phyloP scores from a whole-genome alignment of 2,888 invertebrate species.

The Yponomeuta cagnagella region DNA sequence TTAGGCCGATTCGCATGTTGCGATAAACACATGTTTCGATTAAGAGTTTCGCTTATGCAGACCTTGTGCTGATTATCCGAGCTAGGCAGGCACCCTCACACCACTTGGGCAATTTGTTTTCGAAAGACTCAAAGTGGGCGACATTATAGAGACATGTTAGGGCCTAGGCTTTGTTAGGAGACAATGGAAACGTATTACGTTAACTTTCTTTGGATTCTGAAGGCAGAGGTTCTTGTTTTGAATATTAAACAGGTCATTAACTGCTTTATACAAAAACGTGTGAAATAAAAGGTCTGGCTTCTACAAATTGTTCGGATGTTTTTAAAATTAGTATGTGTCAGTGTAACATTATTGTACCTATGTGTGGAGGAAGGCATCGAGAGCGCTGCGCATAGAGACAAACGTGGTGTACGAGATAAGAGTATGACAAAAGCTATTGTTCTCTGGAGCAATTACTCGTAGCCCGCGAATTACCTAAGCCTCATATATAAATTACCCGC shows the following conservation, averaged over 20 bases:
- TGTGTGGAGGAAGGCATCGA: conserved; percentile 37
- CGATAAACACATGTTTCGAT: conserved; percentile 74
- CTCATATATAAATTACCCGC: conserved; percentile 74
- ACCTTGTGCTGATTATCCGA: conserved; percentile 29
- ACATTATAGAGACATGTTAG: not conserved
- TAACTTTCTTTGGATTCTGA: not conserved
- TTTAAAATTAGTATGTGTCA: not conserved
- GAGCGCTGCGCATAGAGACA: conserved; percentile 54
- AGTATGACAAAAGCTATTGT: conserved; percentile 75
- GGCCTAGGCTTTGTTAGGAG: not conserved
- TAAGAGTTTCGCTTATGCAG: conserved; percentile 58
- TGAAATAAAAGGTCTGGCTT: not conserved
- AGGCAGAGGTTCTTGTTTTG: conserved; percentile 1
- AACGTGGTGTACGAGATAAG: conserved; percentile 67
- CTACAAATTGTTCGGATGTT: not conserved
- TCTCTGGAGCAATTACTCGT: conserved; percentile 73
- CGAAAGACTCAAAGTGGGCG: not conserved
- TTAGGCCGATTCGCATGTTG: conserved; percentile 72
- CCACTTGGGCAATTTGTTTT: conserved; percentile 9
- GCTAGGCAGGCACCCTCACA: conserved; percentile 6
- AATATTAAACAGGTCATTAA: not conserved
- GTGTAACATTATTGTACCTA: not conserved
- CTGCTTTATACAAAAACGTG: not conserved
- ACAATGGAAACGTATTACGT: conserved; percentile 5
- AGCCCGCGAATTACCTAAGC: conserved; percentile 74